Percentiles rank a stretch among this genome's conserved stretches.
phyloP scores from a whole-genome alignment of 2,888 invertebrate genomes.

The Geotrupes spiniger region DNA sequence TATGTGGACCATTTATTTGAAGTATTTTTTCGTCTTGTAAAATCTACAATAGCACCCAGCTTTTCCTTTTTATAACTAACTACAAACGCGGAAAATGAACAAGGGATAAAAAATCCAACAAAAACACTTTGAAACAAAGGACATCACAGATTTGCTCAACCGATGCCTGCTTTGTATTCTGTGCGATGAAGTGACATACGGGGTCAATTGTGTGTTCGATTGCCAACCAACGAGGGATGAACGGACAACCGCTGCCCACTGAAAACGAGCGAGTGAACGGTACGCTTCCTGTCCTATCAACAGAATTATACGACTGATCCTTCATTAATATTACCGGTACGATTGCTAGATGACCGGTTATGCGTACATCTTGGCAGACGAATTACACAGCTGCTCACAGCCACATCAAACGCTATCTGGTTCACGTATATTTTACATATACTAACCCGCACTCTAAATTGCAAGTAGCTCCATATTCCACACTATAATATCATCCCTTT shows the following conservation, averaged over 20 bases:
- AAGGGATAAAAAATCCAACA: conserved; percentile 8
- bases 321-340: conserved; percentile 29
- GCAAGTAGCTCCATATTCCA: too few species aligned
- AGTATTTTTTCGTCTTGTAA: conserved; percentile 3
- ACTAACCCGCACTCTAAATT: too few species aligned
- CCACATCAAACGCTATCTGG: conserved; percentile 17
- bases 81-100: conserved; percentile 12
- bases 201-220: conserved; percentile 43
- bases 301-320: conserved; percentile 27
- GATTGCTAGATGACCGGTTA: conserved; percentile 17
- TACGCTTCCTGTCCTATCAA: conserved; percentile 27
- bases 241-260: conserved; percentile 27
- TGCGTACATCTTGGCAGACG: conserved; percentile 1
- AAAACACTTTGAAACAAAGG: conserved; percentile 22
- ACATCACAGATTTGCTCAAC: conserved; percentile 18
- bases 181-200: conserved; percentile 41
- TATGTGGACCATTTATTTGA: not conserved
- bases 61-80: conserved; percentile 10
- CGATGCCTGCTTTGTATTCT: conserved; percentile 39
- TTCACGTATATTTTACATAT: conserved; percentile 12
- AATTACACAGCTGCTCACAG: conserved; percentile 6
- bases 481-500: too few species aligned
- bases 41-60: conserved; percentile 2
- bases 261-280: conserved; percentile 28
- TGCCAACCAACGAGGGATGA: conserved; percentile 38